Conservation (phyloP, 1,140 invertebrate genomes). For the Scaptomyza hsui region DNA sequence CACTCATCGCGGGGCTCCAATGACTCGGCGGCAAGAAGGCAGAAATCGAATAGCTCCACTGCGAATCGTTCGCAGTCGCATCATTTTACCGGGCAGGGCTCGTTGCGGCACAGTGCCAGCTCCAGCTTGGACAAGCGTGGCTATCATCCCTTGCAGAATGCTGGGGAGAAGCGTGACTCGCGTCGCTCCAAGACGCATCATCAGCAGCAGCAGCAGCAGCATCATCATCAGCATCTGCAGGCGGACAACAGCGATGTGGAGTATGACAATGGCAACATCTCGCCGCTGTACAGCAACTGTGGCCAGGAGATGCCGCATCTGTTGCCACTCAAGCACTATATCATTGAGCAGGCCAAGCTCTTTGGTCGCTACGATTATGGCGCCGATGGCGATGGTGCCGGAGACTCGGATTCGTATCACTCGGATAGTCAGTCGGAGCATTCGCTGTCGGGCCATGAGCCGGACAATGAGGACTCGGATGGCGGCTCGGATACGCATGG, state of each 20-base stretch:
- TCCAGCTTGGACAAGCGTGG: slow-evolving; percentile 84
- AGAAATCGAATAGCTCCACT: slow-evolving; percentile 67
- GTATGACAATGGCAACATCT: slow-evolving; percentile 86
- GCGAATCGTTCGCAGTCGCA: slow-evolving; percentile 64
- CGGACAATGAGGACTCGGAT: slow-evolving; percentile 89
- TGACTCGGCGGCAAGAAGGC: slow-evolving; percentile 68
- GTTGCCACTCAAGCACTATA: slow-evolving; percentile 93
- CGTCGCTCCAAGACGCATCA: slow-evolving; percentile 62
- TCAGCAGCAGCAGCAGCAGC: slow-evolving; percentile 58
- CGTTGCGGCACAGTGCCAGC: slow-evolving; percentile 69
- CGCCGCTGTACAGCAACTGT: slow-evolving; percentile 90
- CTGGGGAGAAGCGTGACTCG: slow-evolving; percentile 75
- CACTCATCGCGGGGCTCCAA: slow-evolving; percentile 78
- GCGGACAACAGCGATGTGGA: slow-evolving; percentile 83
- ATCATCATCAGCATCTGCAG: slow-evolving; percentile 59
- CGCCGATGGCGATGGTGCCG: slow-evolving; percentile 79
- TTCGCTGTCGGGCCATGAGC: slow-evolving; percentile 87
- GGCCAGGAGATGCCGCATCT: slow-evolving; percentile 89
- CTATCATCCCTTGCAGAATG: slow-evolving; percentile 84
- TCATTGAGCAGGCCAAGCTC: slow-evolving; percentile 92
- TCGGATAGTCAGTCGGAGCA: slow-evolving; percentile 86
- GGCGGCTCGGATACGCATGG: slow-evolving; percentile 87
- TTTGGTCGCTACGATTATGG: slow-evolving; percentile 88
- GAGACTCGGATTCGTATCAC: slow-evolving; percentile 89
- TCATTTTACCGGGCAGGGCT: slow-evolving; percentile 60